phyloP scores from a whole-genome alignment of 1,140 invertebrate genomes.

The Metaphire vulgaris region DNA sequence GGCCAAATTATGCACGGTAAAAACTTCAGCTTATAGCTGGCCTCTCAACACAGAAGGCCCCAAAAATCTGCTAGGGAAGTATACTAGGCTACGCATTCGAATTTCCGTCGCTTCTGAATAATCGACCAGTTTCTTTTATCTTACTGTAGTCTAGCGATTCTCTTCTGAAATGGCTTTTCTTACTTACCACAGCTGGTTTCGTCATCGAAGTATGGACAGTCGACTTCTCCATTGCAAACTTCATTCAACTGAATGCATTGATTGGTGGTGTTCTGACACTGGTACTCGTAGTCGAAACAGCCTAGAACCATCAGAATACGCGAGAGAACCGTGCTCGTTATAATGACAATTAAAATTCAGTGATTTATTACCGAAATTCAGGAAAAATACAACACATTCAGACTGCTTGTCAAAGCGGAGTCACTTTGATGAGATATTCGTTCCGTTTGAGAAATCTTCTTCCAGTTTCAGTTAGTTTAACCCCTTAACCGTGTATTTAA shows the following conservation, averaged over 20 bases:
- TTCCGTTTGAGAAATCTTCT: too few relatives aligned
- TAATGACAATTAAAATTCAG: too few relatives aligned
- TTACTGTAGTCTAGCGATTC: background rate
- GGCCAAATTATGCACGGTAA: background rate
- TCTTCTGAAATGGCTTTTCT: too few relatives aligned
- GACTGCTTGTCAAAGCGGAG: too few relatives aligned
- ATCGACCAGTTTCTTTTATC: background rate
- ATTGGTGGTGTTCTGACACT: conserved; percentile 21
- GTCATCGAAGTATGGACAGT: conserved; percentile 42
- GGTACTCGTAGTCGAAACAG: conserved; percentile 29
- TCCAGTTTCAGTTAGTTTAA: too few relatives aligned
- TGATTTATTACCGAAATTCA: too few relatives aligned
- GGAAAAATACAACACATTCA: too few relatives aligned
- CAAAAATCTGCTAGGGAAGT: background rate
- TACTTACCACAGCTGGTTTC: conserved; percentile 38
- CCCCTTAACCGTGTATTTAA: too few relatives aligned
- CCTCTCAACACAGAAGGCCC: background rate
- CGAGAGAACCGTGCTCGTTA: too few relatives aligned
- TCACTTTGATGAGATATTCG: too few relatives aligned
- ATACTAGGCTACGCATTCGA: background rate
- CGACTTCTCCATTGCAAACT: conserved; percentile 35
- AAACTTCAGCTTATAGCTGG: background rate
- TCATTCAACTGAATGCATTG: conserved; percentile 17
- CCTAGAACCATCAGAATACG: too few relatives aligned
- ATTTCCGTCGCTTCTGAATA: background rate